These are phyloP conservation scores for Parnassius mnemosyne DNA, from an alignment of 2,888 invertebrate genomes.

Conservation along the genomic window DNA sequence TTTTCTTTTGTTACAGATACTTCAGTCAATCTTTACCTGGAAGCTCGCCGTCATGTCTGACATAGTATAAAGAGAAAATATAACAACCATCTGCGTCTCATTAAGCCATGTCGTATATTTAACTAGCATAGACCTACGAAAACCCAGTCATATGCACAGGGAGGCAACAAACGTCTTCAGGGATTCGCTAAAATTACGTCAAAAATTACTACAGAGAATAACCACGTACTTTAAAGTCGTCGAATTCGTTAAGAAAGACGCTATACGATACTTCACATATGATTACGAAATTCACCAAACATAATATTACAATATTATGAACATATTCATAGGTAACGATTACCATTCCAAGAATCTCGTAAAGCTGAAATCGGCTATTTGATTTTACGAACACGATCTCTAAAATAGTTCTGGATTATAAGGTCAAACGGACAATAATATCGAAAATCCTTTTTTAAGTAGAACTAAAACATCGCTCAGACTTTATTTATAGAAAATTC, in stretches of 20 bases:
- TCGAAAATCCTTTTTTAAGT: conserved; percentile 21
- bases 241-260: conserved; percentile 76
- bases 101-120: conserved; percentile 19
- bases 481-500: conserved; percentile 19
- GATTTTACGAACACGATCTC: conserved; percentile 31
- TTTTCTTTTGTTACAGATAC: conserved; percentile 30
- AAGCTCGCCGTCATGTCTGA: conserved; percentile 11
- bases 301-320: conserved; percentile 59
- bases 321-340: conserved; percentile 70
- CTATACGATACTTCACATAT: conserved; percentile 71
- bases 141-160: conserved; percentile 69
- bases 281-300: conserved; percentile 69
- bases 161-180: conserved; percentile 64
- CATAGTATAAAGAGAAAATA: conserved; percentile 4
- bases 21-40: background rate
- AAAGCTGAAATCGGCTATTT: conserved; percentile 57
- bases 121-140: conserved; percentile 14
- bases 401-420: conserved; percentile 3
- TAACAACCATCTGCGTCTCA: background rate
- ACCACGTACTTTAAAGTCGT: conserved; percentile 72
- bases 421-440: conserved; percentile 29
- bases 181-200: conserved; percentile 70
- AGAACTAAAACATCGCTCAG: conserved; percentile 19
- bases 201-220: conserved; percentile 65
- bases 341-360: conserved; percentile 70